Evolutionary conservation across 1,140 invertebrate genomes (phyloP).

Genomic region (Holotrichia oblita): DNA sequence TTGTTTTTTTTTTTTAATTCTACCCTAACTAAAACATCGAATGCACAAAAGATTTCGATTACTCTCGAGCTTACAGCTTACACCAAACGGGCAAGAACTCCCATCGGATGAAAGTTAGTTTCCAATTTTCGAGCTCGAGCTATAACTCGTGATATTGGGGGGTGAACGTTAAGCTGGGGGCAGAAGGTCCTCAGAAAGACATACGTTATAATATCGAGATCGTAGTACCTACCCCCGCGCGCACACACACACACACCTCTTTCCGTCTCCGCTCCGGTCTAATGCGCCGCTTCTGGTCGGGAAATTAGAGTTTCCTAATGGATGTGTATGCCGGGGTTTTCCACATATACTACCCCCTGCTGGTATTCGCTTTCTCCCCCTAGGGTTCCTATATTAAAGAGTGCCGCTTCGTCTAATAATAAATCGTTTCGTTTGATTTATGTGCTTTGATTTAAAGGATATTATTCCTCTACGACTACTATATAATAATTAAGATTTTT

Average conservation of each 20-base stretch:
- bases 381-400: background rate
- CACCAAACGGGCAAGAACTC: too few species aligned
- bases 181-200: background rate
- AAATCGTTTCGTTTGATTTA: too few species aligned
- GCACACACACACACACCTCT: too few species aligned
- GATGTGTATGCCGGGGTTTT: background rate
- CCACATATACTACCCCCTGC: background rate
- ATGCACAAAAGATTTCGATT: too few species aligned
- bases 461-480: too few species aligned
- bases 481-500: too few species aligned
- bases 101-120: background rate
- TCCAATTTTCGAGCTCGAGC: background rate
- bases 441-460: too few species aligned
- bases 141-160: background rate
- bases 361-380: background rate
- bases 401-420: too few species aligned
- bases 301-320: slow-evolving; percentile 20
- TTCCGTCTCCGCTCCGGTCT: background rate
- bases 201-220: slow-evolving; percentile 17
- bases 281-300: slow-evolving; percentile 9
- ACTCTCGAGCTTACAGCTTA: too few species aligned
- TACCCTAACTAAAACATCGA: too few species aligned
- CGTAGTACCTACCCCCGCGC: background rate
- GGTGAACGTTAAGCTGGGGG: background rate
- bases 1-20: too few species aligned